phyloP scores from a whole-genome alignment of 92 coral and sea anemone genomes.

The Parazoanthus darwini region DNA sequence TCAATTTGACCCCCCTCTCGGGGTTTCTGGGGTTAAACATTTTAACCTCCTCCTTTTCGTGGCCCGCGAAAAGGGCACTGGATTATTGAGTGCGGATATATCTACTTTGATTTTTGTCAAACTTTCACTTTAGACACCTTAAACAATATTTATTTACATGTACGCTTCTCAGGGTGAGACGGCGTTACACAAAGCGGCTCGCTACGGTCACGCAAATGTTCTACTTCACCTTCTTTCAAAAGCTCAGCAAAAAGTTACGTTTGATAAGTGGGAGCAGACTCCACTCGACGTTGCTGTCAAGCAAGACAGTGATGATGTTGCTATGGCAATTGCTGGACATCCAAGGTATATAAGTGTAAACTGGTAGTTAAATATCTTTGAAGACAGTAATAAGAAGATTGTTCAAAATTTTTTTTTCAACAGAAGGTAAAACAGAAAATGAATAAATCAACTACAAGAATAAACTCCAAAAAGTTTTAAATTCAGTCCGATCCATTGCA shows the following conservation, averaged over 20 bases:
- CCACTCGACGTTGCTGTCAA: slow-evolving; percentile 28
- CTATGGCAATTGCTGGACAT: slow-evolving; percentile 21
- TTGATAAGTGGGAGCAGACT: background rate
- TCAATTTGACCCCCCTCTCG: no score
- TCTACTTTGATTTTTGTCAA: background rate
- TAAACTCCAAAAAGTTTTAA: no score
- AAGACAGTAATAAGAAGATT: background rate
- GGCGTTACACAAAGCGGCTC: slow-evolving; percentile 33
- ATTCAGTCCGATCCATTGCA: no score
- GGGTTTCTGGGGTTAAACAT: no score
- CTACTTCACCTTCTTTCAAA: background rate
- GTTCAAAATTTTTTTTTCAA: no score
- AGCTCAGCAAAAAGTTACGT: background rate
- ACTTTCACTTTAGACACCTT: background rate
- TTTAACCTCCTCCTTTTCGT: no score
- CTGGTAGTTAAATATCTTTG: background rate
- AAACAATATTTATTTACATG: background rate
- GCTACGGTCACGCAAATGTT: slow-evolving; percentile 24
- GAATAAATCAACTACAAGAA: no score
- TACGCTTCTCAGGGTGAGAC: slow-evolving; percentile 15
- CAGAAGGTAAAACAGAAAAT: no score
- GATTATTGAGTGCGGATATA: background rate
- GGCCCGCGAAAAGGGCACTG: background rate
- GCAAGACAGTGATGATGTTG: slow-evolving; percentile 16
- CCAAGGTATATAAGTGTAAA: background rate